Conservation (phyloP, 2,888 invertebrate species). For the Automeris io region DNA sequence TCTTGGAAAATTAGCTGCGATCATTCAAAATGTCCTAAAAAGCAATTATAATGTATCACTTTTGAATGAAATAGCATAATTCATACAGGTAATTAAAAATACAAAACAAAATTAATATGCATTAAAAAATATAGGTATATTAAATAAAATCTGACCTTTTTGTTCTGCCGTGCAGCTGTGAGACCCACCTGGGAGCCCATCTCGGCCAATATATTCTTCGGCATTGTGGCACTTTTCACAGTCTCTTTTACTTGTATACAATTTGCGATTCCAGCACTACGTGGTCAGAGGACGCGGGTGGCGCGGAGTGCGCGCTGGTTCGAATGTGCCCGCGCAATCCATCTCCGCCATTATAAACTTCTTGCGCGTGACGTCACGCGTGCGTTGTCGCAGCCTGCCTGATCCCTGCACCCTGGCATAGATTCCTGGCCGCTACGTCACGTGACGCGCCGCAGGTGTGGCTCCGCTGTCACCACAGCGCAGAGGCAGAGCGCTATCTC, state of each 20-base stretch:
- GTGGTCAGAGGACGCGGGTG: constrained; percentile 41
- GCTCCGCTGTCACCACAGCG: not conserved
- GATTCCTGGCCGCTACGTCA: not conserved
- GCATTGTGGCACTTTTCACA: constrained; percentile 48
- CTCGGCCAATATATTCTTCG: constrained; percentile 67
- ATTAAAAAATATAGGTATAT: not conserved
- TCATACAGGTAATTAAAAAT: too few species aligned
- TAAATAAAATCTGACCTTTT: constrained; percentile 42
- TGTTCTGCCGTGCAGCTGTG: constrained; percentile 55
- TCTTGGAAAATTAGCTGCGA: too few species aligned
- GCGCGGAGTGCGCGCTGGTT: constrained; percentile 51
- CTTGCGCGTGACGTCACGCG: constrained; percentile 9
- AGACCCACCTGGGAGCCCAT: constrained; percentile 73
- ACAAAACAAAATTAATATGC: not conserved
- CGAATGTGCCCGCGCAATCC: constrained; percentile 48
- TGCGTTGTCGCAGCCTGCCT: constrained; percentile 1
- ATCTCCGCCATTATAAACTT: constrained; percentile 43
- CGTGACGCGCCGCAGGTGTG: not conserved
- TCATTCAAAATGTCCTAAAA: too few species aligned
- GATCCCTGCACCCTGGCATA: not conserved
- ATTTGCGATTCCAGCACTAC: constrained; percentile 31
- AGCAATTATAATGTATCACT: too few species aligned
- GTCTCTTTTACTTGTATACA: constrained; percentile 23
- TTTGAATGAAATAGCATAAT: too few species aligned
- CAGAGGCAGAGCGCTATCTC: not conserved